These are phyloP conservation scores for Chironomus tepperi DNA, from an alignment of 1,140 invertebrate species.

Conservation along the genomic window DNA sequence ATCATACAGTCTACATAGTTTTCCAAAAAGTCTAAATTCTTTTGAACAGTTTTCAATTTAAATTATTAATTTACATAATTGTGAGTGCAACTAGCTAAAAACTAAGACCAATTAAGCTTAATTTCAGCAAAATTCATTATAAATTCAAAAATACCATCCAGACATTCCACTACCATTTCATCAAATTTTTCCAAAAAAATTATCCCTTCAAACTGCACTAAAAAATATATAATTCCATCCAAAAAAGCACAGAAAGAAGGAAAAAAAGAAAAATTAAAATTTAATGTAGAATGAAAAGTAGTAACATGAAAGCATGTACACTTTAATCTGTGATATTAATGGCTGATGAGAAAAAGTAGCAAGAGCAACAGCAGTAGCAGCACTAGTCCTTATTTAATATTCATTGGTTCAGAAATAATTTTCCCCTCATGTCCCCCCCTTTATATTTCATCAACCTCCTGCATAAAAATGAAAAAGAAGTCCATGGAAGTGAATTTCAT, in stretches of 20 bases:
- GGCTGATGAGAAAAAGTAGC: not conserved
- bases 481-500: too few species aligned
- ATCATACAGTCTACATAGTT: too few species aligned
- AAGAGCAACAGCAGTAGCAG: not conserved
- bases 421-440: not conserved
- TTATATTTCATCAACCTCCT: not conserved
- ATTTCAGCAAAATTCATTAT: too few species aligned
- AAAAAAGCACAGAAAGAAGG: not conserved
- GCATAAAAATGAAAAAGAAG: not conserved
- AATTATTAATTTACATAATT: too few species aligned
- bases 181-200: too few species aligned
- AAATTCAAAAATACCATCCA: too few species aligned
- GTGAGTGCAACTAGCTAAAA: too few species aligned
- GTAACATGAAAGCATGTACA: not conserved
- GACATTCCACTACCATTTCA: too few species aligned
- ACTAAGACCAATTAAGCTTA: too few species aligned
- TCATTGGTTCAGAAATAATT: conserved; percentile 2
- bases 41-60: too few species aligned
- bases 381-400: not conserved
- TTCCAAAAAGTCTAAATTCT: too few species aligned
- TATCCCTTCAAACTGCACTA: not conserved
- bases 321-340: conserved; percentile 14
- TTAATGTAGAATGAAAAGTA: not conserved
- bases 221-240: not conserved
- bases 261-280: not conserved